Evolutionary conservation across 2,113 vertebrate genomes (phyloP).

Genomic region (Panthera tigris): DNA sequence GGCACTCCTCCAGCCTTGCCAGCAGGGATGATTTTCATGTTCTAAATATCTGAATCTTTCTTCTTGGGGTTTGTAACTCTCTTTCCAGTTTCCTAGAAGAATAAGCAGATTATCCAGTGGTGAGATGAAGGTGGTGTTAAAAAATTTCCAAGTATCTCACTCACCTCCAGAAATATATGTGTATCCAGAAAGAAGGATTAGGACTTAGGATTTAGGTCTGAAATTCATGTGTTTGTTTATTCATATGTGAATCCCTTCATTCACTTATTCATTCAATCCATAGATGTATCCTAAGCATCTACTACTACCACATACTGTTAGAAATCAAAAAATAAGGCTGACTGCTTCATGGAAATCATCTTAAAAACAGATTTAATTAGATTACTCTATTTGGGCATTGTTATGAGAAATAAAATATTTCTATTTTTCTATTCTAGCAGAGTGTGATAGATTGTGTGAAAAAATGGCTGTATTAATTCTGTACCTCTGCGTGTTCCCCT

Average conservation of each 20-base stretch:
- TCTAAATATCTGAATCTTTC: constrained; percentile 47
- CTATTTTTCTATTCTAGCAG: constrained; percentile 21
- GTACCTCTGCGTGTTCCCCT: not conserved
- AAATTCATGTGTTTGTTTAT: constrained; percentile 46
- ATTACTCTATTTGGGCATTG: not conserved
- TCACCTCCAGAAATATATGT: not conserved
- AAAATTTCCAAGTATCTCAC: not conserved
- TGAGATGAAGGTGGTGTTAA: constrained; percentile 3
- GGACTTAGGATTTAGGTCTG: not conserved
- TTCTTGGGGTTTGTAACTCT: constrained; percentile 22
- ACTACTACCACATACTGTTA: not conserved
- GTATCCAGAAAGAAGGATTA: not conserved
- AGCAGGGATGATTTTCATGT: constrained; percentile 41
- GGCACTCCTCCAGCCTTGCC: constrained; percentile 18
- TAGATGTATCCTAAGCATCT: constrained; percentile 23
- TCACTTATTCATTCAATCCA: constrained; percentile 30
- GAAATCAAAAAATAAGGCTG: not conserved
- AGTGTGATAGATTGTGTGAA: not conserved
- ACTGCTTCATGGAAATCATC: constrained; percentile 8
- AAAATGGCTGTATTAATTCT: not conserved
- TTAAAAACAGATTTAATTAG: constrained; percentile 34
- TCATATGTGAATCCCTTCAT: not conserved
- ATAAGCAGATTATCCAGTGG: constrained; percentile 1
- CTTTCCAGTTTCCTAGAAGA: constrained; percentile 58
- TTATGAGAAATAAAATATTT: constrained; percentile 3